Base-by-base conservation (phyloP, 2,113 vertebrate genomes). In the Nerophis lumbriciformis region DNA sequence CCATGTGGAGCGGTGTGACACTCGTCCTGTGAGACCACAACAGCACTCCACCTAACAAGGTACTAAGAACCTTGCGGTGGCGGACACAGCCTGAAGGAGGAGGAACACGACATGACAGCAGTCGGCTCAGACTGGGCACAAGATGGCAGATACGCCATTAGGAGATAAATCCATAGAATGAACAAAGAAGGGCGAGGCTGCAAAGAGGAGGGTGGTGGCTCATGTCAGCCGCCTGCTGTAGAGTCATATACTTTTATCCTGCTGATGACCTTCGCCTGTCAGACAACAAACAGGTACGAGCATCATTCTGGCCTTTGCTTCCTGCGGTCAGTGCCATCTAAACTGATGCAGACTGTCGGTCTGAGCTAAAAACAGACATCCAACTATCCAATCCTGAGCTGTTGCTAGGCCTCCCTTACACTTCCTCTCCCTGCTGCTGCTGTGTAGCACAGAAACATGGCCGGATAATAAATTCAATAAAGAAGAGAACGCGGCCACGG, bases 401-500 rank as follows among this genome's bases (percentile, higher is more conserved):
- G 82, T 87, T 86, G 85, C 84, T 88, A 88, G 87, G 82, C 79
- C 81, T 73, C 72, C 71, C 68, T 71, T 77, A 68, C 64, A 72
- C 70, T 75, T 63, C 51, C 75, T 68, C 78, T 59, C 66, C 45
- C 49, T 76, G 70, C 76, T 81, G 67, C 76, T 79, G 59, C 83
- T 82, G 80, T 79, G 84, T 83, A 86, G 83, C 79, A 79, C 75
- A 84, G 84, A 87, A 86, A 89, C 88, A 89, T 88, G 82, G 80
- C 83, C 77, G 80, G 89, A 87, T 88, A 88, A 88, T 88, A 88
- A 83, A 90, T 88, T 87, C 88, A 83, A 88, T 89, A 89, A 89
- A 79, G 76, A 54, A 66, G 81, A 28, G 77, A 87, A 84, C 78
- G 86, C 82, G 85, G 82, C 86, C 85, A 77, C 84, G 75, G 76